phyloP scores from a whole-genome alignment of 30 jellyfish, hydroid and myxozoan genomes.

The Nemopilema nomurai region DNA sequence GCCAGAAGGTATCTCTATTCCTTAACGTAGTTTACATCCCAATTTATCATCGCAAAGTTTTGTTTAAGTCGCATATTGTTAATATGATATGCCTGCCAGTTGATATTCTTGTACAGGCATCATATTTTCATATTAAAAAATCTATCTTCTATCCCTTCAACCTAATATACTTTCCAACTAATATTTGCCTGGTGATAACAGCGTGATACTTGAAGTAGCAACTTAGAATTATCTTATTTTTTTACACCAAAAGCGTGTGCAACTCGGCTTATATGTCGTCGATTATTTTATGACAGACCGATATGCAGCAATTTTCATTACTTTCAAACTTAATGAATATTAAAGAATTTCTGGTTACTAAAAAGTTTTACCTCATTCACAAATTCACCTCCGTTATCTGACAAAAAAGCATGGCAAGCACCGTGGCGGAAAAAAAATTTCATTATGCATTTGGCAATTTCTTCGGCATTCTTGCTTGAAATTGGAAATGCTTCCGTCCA shows the following conservation, averaged over 20 bases:
- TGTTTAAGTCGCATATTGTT: neutral
- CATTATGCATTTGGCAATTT: slow-evolving; percentile 3
- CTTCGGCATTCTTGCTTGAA: slow-evolving; percentile 3
- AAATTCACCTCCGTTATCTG: slow-evolving; percentile 15
- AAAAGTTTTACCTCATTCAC: slow-evolving; percentile 16
- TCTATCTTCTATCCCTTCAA: neutral
- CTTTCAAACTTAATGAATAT: neutral
- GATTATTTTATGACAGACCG: neutral
- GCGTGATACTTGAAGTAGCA: neutral
- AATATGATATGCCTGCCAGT: neutral
- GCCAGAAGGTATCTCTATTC: neutral
- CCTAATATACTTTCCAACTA: neutral
- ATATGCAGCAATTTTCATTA: neutral
- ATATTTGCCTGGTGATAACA: neutral
- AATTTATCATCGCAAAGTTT: neutral
- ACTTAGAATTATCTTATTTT: neutral
- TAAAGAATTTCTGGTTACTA: neutral
- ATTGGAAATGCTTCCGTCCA: slow-evolving; percentile 18
- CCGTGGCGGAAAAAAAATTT: slow-evolving; percentile 5
- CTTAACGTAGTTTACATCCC: neutral
- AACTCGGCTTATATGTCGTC: neutral
- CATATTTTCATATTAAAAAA: neutral
- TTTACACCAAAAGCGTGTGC: neutral
- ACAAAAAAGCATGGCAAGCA: neutral
- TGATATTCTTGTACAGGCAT: neutral